Percentiles rank a stretch among this genome's conserved stretches.
Conservation (phyloP, 2,797 vertebrate species). For the Poecilia picta region DNA sequence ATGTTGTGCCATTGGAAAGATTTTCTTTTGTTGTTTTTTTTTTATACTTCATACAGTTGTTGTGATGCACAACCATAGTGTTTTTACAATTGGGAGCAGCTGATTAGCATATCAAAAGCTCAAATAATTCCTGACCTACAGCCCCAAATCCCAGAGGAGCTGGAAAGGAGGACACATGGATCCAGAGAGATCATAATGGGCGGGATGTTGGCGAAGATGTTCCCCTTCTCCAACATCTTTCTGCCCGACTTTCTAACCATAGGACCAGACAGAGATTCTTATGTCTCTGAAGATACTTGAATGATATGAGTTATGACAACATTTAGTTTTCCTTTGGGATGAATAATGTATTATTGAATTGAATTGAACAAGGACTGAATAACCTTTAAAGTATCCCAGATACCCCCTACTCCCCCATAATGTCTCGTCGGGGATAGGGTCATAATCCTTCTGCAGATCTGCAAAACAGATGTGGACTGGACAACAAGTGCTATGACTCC, state of each 20-base stretch:
- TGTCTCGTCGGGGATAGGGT: neutral
- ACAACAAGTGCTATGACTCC: neutral
- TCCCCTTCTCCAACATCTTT: neutral
- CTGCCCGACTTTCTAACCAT: neutral
- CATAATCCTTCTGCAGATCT: neutral
- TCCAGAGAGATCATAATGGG: neutral
- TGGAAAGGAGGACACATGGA: neutral
- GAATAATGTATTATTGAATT: neutral
- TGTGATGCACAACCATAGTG: neutral
- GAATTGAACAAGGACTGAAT: neutral
- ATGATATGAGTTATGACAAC: neutral
- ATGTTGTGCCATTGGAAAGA: neutral
- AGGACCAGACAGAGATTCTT: neutral
- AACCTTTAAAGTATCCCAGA: neutral
- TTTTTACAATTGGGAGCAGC: neutral
- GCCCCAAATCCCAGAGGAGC: neutral
- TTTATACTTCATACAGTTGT: neutral
- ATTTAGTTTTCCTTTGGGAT: neutral
- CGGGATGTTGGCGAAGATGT: no score
- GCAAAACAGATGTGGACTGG: neutral
- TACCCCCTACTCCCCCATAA: neutral
- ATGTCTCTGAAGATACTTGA: neutral
- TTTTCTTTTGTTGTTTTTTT: neutral
- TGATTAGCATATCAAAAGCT: neutral
- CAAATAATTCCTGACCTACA: neutral